Percentiles rank a stretch among this genome's conserved stretches.
These are phyloP conservation scores for Lasaia peninsularis DNA, from an alignment of 1,140 invertebrate genomes.

Conservation along the genomic window DNA sequence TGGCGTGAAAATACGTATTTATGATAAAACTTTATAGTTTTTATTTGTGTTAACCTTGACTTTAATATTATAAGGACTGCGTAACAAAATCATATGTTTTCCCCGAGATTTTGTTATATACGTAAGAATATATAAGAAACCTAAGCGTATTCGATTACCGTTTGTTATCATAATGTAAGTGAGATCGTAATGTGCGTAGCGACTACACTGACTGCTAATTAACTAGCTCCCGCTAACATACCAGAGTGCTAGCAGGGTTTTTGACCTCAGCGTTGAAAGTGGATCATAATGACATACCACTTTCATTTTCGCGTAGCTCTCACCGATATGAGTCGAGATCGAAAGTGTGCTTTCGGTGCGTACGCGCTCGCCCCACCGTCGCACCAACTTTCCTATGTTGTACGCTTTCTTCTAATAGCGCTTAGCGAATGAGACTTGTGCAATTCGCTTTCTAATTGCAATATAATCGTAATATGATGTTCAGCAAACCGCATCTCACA, in stretches of 20 bases:
- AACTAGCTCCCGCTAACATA: constrained; percentile 22
- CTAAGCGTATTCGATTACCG: not conserved
- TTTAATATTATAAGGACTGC: too few species aligned
- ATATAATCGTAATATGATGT: constrained; percentile 53
- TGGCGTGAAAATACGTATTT: too few species aligned
- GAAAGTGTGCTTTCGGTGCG: constrained; percentile 72
- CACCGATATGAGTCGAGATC: constrained; percentile 67
- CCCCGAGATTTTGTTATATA: too few species aligned
- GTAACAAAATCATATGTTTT: too few species aligned
- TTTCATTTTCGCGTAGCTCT: constrained; percentile 76
- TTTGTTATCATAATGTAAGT: constrained; percentile 15
- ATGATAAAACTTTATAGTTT: too few species aligned
- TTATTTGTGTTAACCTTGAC: too few species aligned
- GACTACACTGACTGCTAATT: constrained; percentile 30
- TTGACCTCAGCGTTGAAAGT: constrained; percentile 69
- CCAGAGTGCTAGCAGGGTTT: constrained; percentile 38
- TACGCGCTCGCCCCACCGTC: constrained; percentile 45
- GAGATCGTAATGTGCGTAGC: not conserved
- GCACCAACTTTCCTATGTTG: constrained; percentile 56
- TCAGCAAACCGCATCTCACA: not conserved
- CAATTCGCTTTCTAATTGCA: constrained; percentile 74
- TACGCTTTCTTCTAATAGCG: constrained; percentile 63
- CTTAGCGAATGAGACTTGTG: constrained; percentile 47
- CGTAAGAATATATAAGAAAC: not conserved
- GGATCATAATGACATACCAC: constrained; percentile 72